Conservation (phyloP, 1,140 invertebrate genomes). For the Penaeus chinensis region DNA sequence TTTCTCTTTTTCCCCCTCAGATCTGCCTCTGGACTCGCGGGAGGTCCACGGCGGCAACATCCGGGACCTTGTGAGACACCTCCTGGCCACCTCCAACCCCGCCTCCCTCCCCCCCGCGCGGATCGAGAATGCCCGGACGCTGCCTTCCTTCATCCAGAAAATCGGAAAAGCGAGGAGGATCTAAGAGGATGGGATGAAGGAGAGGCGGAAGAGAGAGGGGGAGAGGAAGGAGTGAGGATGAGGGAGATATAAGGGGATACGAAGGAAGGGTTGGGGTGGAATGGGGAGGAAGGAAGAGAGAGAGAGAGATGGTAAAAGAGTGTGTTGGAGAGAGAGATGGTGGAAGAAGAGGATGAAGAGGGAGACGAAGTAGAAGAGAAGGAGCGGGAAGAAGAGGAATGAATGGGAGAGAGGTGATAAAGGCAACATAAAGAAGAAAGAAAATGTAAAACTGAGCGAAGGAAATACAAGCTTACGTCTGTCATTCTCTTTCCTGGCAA, state of each 20-base stretch:
- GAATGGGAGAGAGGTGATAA: background rate
- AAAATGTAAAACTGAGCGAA: background rate
- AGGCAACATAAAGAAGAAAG: background rate
- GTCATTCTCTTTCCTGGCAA: background rate
- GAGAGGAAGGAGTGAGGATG: too few species aligned
- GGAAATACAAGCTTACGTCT: background rate
- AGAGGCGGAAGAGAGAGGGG: background rate
- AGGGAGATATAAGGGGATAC: background rate
- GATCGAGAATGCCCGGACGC: constrained; percentile 50
- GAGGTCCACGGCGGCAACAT: constrained; percentile 45
- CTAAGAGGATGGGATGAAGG: background rate
- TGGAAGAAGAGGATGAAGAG: background rate
- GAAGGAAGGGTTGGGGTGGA: background rate
- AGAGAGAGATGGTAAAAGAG: background rate
- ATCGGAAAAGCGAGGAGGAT: constrained; percentile 7
- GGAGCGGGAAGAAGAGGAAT: background rate
- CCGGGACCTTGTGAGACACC: constrained; percentile 46
- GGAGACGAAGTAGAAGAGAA: background rate
- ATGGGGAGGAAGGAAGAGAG: too few species aligned
- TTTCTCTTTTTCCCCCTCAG: background rate
- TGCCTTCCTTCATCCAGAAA: constrained; percentile 43
- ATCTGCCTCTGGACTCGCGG: constrained; percentile 31
- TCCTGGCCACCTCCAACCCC: constrained; percentile 44
- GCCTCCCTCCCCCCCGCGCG: constrained; percentile 47
- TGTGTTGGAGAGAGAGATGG: background rate